Evolutionary conservation across 2,888 invertebrate species (phyloP).

Genomic region (Rhimphoctona megacephalus): DNA sequence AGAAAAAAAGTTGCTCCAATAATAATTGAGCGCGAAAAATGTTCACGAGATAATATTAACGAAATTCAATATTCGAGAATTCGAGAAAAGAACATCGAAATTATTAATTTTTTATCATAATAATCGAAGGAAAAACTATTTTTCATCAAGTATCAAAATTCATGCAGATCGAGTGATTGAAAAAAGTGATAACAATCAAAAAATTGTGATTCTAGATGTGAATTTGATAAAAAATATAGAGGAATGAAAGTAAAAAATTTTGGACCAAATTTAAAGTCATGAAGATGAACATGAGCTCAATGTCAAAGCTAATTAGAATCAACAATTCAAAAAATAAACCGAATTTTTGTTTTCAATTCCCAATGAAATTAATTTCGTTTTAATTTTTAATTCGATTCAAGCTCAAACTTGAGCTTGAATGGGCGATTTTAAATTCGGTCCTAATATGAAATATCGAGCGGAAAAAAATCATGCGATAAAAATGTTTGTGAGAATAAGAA

Average conservation of each 20-base stretch:
- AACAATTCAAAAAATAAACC: too few relatives aligned
- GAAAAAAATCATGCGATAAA: slow-evolving; percentile 61
- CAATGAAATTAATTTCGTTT: neutral
- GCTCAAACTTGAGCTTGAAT: neutral
- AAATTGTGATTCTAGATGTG: neutral
- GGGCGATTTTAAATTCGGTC: slow-evolving; percentile 9
- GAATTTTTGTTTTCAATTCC: too few relatives aligned
- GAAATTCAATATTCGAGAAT: slow-evolving; percentile 36
- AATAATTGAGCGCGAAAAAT: slow-evolving; percentile 19
- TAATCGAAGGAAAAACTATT: neutral
- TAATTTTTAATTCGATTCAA: neutral
- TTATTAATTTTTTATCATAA: slow-evolving; percentile 1
- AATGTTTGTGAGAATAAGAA: slow-evolving; percentile 31
- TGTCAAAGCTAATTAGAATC: neutral
- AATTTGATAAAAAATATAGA: neutral
- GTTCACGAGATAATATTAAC: slow-evolving; percentile 36
- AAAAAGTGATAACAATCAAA: slow-evolving; percentile 4
- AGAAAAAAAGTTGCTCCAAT: slow-evolving; percentile 1
- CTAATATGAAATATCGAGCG: slow-evolving; percentile 37
- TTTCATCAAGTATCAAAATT: slow-evolving; percentile 25
- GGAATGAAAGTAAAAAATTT: slow-evolving; percentile 16
- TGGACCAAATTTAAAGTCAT: slow-evolving; percentile 10
- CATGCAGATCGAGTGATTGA: slow-evolving; percentile 60
- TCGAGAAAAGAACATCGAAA: slow-evolving; percentile 39
- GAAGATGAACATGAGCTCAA: neutral